A percentile compares a stretch with the other conserved stretches of the same genome.
phyloP scores from a whole-genome alignment of 2,797 vertebrate genomes.

The Amphiprion clarkii region DNA sequence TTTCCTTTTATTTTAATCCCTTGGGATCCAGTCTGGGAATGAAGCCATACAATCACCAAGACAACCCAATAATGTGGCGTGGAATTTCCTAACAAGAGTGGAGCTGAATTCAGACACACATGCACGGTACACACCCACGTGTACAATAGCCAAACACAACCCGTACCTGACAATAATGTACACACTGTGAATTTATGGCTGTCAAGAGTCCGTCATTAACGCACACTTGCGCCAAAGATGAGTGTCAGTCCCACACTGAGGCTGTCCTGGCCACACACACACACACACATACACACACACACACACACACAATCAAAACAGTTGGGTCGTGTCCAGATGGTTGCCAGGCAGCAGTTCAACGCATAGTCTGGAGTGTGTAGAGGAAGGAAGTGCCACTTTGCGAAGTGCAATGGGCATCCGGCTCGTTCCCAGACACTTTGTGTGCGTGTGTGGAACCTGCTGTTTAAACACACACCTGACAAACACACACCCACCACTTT shows the following conservation, averaged over 20 bases:
- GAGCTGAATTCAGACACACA: conserved; percentile 70
- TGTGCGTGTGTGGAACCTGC: conserved; percentile 58
- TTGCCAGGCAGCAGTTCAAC: conserved; percentile 82
- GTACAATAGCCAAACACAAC: conserved; percentile 43
- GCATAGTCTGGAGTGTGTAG: conserved; percentile 80
- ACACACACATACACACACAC: conserved; percentile 61
- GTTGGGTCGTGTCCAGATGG: conserved; percentile 79
- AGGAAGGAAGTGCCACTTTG: conserved; percentile 86
- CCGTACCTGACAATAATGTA: conserved; percentile 63
- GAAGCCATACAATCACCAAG: conserved; percentile 79
- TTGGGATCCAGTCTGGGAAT: conserved; percentile 80
- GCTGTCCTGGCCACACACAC: conserved; percentile 49
- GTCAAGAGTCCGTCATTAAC: conserved; percentile 58
- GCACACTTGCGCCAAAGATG: conserved; percentile 54
- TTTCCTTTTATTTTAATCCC: conserved; percentile 68
- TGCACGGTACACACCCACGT: conserved; percentile 50
- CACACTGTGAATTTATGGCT: conserved; percentile 58
- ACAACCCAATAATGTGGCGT: conserved; percentile 82
- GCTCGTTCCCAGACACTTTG: conserved; percentile 69
- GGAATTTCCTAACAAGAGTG: conserved; percentile 83
- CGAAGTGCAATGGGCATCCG: conserved; percentile 75
- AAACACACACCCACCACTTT: conserved; percentile 52
- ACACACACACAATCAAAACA: conserved; percentile 67
- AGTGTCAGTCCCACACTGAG: conserved; percentile 61
- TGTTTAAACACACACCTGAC: conserved; percentile 67